Evolutionary conservation across 2,888 invertebrate genomes (phyloP).

Genomic region (Pristionchus mayeri): DNA sequence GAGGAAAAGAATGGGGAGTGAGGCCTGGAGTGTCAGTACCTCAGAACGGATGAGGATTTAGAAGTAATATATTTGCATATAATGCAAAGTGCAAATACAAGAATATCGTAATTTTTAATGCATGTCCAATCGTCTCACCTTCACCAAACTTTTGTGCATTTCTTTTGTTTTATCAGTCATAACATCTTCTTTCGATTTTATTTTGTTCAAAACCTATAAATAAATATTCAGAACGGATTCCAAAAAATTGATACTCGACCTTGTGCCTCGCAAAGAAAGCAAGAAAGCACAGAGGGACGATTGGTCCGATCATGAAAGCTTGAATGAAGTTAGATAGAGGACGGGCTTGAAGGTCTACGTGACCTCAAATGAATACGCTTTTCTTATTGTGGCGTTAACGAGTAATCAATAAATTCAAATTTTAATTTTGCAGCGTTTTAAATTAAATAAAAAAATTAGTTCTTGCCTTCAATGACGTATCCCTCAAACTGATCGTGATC

Average conservation of each 20-base stretch:
- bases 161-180: not conserved
- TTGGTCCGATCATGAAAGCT: not conserved
- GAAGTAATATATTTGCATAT: not conserved
- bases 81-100: not conserved
- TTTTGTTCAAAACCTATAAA: not conserved
- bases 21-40: conserved; percentile 10
- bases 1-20: not conserved
- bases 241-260: not conserved
- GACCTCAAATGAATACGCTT: not conserved
- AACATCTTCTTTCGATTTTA: not conserved
- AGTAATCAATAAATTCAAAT: too few species aligned
- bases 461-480: not conserved
- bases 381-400: too few species aligned
- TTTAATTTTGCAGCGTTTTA: too few species aligned
- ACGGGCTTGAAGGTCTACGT: not conserved
- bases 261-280: not conserved
- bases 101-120: not conserved
- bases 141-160: not conserved
- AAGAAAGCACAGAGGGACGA: not conserved
- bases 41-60: too few species aligned
- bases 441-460: too few species aligned
- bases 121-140: not conserved
- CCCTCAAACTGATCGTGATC: not conserved
- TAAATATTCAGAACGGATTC: too few species aligned
- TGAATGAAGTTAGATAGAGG: not conserved